Evolutionary conservation across 2,797 vertebrate genomes (phyloP), one percentile per base, ranked within the genome.

Genomic region (Protosalanx chinensis): DNA sequence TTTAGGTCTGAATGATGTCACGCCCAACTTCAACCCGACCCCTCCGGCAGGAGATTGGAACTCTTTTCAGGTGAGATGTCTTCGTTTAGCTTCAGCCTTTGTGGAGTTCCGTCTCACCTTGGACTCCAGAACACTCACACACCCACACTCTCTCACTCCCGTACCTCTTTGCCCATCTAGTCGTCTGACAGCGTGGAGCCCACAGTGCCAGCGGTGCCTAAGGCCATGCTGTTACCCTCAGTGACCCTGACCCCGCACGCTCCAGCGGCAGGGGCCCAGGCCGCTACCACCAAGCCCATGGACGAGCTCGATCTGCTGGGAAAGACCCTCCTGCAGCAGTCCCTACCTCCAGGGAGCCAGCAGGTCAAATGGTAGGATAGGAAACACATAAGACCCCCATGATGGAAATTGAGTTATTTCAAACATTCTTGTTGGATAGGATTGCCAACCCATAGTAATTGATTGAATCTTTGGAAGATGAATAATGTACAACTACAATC

Each of bases 271-370:
- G 80, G 75, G 10, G 80, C 82, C 6, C 6, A 84, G 58, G 67
- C 84, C 32, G 72, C 90, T 2, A 59, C 84, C 0, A 88, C 87
- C 51, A 96, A 93, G 74, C 93, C 94, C 71, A 86, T 98, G 81
- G 96, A 97, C 1, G 96, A 98, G 85, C 89, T 99, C 78, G 98
- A 99, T 81, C 88, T 97, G 75, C 89, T 99, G 83, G 98, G 98
- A 68, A 99, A 98, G 89, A 94, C 95, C 0, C 91, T 99, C 65
- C 86, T 99, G 79, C 96, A 98, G 85, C 96, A 99, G 89, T 97
- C 97, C 0, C 89, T 99, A 82, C 98, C 98, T 71, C 96, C 97
- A 1, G 96, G 95, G 77, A 93, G 92, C 33, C 94, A 94, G 35
- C 97, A 98, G 90, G 93, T 99, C 87, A 96, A 96, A 93, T 99